Base-by-base conservation (phyloP, 2,113 vertebrate species). In the Eolophus roseicapilla region DNA sequence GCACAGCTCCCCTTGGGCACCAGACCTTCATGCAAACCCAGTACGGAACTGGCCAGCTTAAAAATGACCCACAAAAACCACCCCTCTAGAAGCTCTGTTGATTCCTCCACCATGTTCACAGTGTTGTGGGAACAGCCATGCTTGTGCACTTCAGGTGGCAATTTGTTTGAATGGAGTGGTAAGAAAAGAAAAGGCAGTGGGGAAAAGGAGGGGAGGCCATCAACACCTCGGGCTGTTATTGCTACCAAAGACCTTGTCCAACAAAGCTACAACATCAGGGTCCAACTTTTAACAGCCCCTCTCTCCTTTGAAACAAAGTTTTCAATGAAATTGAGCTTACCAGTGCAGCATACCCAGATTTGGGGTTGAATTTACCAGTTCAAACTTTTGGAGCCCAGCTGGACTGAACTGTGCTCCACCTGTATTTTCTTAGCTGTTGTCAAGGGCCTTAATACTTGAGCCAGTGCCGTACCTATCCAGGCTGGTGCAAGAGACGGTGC, bases 31-130 rank as follows among this genome's bases (percentile, higher is more conserved):
- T 1, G 33, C 19, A 87, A 89, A 62, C 8, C 20, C 13, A 31
- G 31, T 1, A 2, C 1, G 3, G 49, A 77, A 17, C 25, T 13
- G 9, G 18, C 17, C 2, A 3, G 11, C 4, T 68, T 87, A 37
- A 82, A 84, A 87, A 85, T 15, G 1, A 19, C 55, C 6, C 10
- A 7, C 33, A 67, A 5, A 67, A 75, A 74, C 3, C 31, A 75
- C 11, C 3, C 3, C 2, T 53, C 47, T 52, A 70, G 25, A 35
- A 80, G 35, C 12, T 33, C 8, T 59, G 33, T 47, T 1, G 2
- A 59, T 44, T 75, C 60, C 14, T 53, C 49, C n/a, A 23, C n/a
- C 20, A 11, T 1, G 3, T 24, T 71, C 19, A 49, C 31, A 50
- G 23, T 13, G 28, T 24, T 68, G 57, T 14, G 41, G 50, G 35